Base-by-base conservation (phyloP, 2,888 invertebrate species). In the Congeria kusceri region DNA sequence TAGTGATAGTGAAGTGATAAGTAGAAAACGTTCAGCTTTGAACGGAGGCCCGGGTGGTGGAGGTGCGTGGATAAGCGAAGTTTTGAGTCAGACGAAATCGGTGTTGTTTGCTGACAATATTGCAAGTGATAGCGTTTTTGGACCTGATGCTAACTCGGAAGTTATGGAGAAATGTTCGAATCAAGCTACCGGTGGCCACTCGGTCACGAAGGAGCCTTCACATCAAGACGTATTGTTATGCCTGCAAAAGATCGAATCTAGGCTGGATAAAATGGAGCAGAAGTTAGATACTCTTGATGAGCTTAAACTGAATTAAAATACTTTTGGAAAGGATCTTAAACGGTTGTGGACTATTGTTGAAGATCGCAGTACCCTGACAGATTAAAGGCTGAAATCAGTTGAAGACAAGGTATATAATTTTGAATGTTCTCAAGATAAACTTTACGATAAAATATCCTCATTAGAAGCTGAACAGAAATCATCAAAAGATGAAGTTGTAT, bases 271-370 rank as follows among this genome's bases (percentile, higher is more conserved):
- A 56, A 56, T 56, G 13, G 56, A 56, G 56, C 56, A 56, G 13
- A 56, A 56, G 18, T 56, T 56, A 56, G 56, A 56, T 15, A 56
- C 56, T 56, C 53, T 53, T 15, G 23, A 56, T 18, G 56, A 56
- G 25, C 56, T 56, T 56, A 56, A 56, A 56, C 9, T 25, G 9
- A 7, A 56, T 1, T 56, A 13, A 56, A 56, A 7, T 25, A 56
- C 56, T 9, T 56, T 9, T 25, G 56, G n/a, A 56, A 9, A 56
- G 20, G 56, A 56, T 15, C 56, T 56, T 56, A 25, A 56, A n/a
- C 9, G 56, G 3, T 18, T 56, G 56, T 56, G n/a, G 56, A 56
- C 2, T 25, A 25, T 56, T 56, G 56, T n/a, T 56, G 56, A 56
- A 18, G 56, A 56, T 56, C 56, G 56, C 13, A 56, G 56, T 56